Conservation (phyloP, 1,140 invertebrate species). For the Atta colombica region DNA sequence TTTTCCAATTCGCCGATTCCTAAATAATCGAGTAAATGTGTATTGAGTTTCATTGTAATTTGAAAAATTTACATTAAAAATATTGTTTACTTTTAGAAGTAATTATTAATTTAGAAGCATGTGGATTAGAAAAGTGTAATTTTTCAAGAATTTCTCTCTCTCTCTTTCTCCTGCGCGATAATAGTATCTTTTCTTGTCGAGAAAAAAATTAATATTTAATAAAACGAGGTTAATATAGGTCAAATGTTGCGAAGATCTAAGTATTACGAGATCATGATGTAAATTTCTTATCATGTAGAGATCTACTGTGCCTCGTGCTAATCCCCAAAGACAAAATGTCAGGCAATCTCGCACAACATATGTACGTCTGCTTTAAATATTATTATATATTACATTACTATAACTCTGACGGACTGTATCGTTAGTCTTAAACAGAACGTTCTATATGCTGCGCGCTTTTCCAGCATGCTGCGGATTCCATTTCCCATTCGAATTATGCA, state of each 20-base stretch:
- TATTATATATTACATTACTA: slow-evolving; percentile 58
- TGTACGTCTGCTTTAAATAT: slow-evolving; percentile 42
- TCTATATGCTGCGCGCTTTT: slow-evolving; percentile 54
- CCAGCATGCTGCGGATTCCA: slow-evolving; percentile 45
- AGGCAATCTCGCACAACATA: slow-evolving; percentile 35
- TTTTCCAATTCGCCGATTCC: background rate
- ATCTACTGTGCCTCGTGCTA: background rate
- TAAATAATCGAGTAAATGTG: background rate
- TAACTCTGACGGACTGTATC: slow-evolving; percentile 44
- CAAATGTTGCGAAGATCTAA: background rate
- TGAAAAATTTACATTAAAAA: background rate
- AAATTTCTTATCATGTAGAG: background rate
- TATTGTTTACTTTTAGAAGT: background rate
- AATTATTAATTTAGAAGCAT: background rate
- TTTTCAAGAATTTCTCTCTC: background rate
- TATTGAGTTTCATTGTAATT: background rate
- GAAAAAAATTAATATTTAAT: slow-evolving; percentile 9
- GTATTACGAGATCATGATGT: background rate
- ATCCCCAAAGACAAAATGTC: slow-evolving; percentile 11
- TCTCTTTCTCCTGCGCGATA: background rate
- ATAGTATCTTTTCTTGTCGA: background rate
- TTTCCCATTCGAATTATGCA: slow-evolving; percentile 60
- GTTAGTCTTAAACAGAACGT: slow-evolving; percentile 60
- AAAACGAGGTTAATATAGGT: slow-evolving; percentile 10
- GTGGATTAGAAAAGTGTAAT: background rate